Percentiles rank a stretch among this genome's conserved stretches.
phyloP scores from a whole-genome alignment of 2,113 vertebrate species.

The Todiramphus chloris region DNA sequence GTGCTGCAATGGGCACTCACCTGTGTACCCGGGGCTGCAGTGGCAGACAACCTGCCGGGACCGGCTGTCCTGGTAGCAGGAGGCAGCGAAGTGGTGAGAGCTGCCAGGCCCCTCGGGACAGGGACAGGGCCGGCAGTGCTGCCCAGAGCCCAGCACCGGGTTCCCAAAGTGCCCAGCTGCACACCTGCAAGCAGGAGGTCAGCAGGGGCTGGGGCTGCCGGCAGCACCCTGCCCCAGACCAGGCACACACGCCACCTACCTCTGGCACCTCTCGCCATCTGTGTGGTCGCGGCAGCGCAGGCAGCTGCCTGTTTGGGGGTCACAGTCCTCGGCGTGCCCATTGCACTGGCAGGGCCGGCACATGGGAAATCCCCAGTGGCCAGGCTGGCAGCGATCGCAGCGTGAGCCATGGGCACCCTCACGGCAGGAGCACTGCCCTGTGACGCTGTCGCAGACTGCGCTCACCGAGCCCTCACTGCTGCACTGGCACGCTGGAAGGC shows the following conservation, averaged over 20 bases:
- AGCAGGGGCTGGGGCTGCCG: fast-evolving
- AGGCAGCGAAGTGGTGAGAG: conserved; percentile 86
- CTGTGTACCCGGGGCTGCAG: conserved; percentile 92
- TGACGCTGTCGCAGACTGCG: conserved; percentile 82
- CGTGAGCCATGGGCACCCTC: conserved; percentile 84
- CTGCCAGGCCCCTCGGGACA: conserved; percentile 91
- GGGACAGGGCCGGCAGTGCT: conserved; percentile 90
- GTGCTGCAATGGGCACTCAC: conserved; percentile 37
- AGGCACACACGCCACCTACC: conserved; percentile 61
- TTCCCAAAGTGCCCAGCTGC: conserved; percentile 88
- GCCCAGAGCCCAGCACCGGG: conserved; percentile 80
- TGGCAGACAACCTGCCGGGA: conserved; percentile 88
- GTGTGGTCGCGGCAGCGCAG: conserved; percentile 88
- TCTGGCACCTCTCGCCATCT: conserved; percentile 83
- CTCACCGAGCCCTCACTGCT: conserved; percentile 84
- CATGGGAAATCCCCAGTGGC: conserved; percentile 93
- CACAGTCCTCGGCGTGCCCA: conserved; percentile 84
- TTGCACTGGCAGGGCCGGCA: conserved; percentile 91
- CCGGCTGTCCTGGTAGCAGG: conserved; percentile 91
- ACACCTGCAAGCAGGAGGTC: conserved; percentile 73
- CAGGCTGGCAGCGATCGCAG: conserved; percentile 85
- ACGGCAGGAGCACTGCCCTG: conserved; percentile 88
- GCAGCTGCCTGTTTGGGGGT: conserved; percentile 85
- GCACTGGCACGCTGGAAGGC: conserved; percentile 86
- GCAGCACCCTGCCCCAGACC: not conserved